Evolutionary conservation across 2,113 vertebrate species (phyloP).

Genomic region (Sylvilagus bachmani): DNA sequence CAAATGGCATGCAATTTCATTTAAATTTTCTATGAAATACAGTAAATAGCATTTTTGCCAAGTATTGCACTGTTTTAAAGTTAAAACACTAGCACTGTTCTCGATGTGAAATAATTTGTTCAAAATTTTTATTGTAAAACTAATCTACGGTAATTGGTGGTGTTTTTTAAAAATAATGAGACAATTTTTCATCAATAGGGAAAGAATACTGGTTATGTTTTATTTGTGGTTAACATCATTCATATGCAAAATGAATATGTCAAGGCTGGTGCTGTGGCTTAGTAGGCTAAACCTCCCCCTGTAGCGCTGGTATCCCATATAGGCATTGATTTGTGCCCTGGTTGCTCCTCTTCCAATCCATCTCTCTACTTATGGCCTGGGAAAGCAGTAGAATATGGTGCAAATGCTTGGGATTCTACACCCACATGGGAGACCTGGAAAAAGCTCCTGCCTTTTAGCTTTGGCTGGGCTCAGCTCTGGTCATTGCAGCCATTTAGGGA

Average conservation of each 20-base stretch:
- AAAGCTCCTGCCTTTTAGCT: too few species aligned
- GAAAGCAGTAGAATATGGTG: too few species aligned
- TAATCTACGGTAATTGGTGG: not conserved
- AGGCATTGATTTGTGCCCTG: too few species aligned
- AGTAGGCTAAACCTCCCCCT: too few species aligned
- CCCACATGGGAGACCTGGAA: too few species aligned
- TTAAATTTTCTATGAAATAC: constrained; percentile 41
- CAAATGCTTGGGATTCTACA: too few species aligned
- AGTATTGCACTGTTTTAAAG: constrained; percentile 52
- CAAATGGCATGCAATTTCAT: not conserved
- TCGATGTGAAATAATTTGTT: constrained; percentile 68
- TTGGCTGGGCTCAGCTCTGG: too few species aligned
- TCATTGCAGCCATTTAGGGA: too few species aligned
- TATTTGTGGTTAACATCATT: constrained; percentile 66
- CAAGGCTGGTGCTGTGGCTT: not conserved
- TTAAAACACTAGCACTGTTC: constrained; percentile 54
- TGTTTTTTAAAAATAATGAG: constrained; percentile 1
- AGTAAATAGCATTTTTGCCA: constrained; percentile 63
- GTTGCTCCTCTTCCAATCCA: too few species aligned
- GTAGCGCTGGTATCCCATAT: too few species aligned
- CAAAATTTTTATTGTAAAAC: constrained; percentile 68
- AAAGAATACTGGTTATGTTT: constrained; percentile 51
- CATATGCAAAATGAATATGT: constrained; percentile 61
- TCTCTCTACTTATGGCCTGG: too few species aligned
- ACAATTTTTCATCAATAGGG: not conserved